A percentile compares a stretch with the other conserved stretches of the same genome.
phyloP scores from a whole-genome alignment of 2,797 vertebrate species.

The Ptychadena robeensis region DNA sequence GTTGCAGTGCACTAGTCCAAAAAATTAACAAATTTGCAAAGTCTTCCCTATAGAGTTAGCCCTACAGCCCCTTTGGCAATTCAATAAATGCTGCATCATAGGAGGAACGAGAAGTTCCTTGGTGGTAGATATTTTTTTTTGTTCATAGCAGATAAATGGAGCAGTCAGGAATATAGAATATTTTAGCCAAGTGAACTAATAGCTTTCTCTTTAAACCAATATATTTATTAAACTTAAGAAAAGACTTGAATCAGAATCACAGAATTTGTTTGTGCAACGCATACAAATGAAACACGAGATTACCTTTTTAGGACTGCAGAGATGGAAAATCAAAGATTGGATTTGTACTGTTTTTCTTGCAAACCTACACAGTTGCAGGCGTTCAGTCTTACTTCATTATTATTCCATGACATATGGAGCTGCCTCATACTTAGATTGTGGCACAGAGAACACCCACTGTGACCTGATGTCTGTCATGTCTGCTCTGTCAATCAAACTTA shows the following conservation, averaged over 20 bases:
- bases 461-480: slow-evolving; percentile 61
- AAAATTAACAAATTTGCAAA: too few species aligned
- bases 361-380: slow-evolving; percentile 40
- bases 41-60: too few species aligned
- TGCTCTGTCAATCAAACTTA: slow-evolving; percentile 58
- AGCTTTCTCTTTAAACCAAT: too few species aligned
- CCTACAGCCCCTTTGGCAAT: too few species aligned
- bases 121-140: too few species aligned
- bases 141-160: too few species aligned
- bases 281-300: neutral
- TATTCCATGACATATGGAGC: slow-evolving; percentile 61
- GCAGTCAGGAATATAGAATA: too few species aligned
- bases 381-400: slow-evolving; percentile 44
- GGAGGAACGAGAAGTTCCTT: too few species aligned
- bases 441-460: slow-evolving; percentile 57
- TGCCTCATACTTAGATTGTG: slow-evolving; percentile 49
- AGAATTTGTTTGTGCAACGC: neutral
- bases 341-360: slow-evolving; percentile 41
- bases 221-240: neutral
- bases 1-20: too few species aligned
- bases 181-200: too few species aligned
- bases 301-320: neutral
- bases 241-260: neutral
- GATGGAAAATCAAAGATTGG: slow-evolving; percentile 17
- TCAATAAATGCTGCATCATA: too few species aligned